Evolutionary conservation across 2,888 invertebrate species (phyloP).

Genomic region (Reticulitermes lucifugus): DNA sequence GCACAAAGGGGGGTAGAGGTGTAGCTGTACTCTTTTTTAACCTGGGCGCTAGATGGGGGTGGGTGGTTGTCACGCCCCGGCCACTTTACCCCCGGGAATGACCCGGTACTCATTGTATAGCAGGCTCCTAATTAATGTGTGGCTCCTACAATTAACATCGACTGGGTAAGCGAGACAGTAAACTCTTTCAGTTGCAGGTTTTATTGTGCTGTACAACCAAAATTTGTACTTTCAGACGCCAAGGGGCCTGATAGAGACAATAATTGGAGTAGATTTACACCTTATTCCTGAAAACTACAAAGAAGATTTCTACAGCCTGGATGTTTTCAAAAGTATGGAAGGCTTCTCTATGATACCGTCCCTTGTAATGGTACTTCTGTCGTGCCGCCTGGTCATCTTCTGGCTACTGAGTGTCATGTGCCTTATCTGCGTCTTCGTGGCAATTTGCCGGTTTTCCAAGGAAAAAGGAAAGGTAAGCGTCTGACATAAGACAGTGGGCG

Average conservation of each 20-base stretch:
- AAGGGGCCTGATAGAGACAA: neutral
- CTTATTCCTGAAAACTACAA: neutral
- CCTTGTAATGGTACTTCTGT: neutral
- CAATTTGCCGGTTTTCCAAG: neutral
- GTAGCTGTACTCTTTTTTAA: too few relatives aligned
- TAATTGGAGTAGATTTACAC: neutral
- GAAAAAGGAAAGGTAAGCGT: neutral
- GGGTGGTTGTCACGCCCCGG: too few relatives aligned
- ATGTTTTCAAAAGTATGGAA: neutral
- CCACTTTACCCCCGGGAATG: too few relatives aligned
- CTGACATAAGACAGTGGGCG: too few relatives aligned
- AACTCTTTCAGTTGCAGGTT: too few relatives aligned
- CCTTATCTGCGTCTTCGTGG: neutral
- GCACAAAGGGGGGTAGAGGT: too few relatives aligned
- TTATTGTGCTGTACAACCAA: too few relatives aligned
- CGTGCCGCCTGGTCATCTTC: neutral
- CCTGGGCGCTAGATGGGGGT: too few relatives aligned
- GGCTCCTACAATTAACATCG: too few relatives aligned
- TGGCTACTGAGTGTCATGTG: neutral
- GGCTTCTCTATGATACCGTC: neutral
- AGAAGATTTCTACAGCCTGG: neutral
- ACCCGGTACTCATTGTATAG: too few relatives aligned
- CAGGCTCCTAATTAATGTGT: too few relatives aligned
- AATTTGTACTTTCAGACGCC: neutral
- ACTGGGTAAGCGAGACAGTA: too few relatives aligned